phyloP scores from a whole-genome alignment of 2,113 vertebrate species.

The Neodon shergylaensis region DNA sequence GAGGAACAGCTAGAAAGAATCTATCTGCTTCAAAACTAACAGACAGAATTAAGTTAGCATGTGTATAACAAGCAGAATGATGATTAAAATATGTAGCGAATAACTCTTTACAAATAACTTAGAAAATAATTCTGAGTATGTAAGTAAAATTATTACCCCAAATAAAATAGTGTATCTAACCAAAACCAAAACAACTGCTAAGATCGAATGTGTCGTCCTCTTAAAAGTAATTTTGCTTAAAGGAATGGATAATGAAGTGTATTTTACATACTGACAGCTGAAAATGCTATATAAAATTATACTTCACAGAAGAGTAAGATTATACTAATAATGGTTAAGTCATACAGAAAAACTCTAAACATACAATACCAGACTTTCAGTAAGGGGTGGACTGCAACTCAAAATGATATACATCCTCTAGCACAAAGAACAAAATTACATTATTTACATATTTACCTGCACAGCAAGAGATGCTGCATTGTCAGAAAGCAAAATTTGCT shows the following conservation, averaged over 20 bases:
- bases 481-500: slow-evolving; percentile 97
- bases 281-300: slow-evolving; percentile 48
- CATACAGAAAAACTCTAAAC: slow-evolving; percentile 35
- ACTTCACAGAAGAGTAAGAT: slow-evolving; percentile 29
- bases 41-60: slow-evolving; percentile 37
- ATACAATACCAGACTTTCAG: background rate
- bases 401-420: slow-evolving; percentile 49
- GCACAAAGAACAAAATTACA: slow-evolving; percentile 36
- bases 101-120: slow-evolving; percentile 57
- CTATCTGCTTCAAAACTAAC: slow-evolving; percentile 37
- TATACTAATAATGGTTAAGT: slow-evolving; percentile 34
- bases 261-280: slow-evolving; percentile 22
- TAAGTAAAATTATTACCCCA: slow-evolving; percentile 30
- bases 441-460: slow-evolving; percentile 90
- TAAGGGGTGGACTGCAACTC: background rate
- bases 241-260: slow-evolving; percentile 37
- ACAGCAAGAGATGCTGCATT: slow-evolving; percentile 97
- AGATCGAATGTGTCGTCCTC: background rate
- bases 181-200: slow-evolving; percentile 38
- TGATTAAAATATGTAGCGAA: slow-evolving; percentile 32
- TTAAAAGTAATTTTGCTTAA: slow-evolving; percentile 22
- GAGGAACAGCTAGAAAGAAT: background rate
- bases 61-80: slow-evolving; percentile 26
- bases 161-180: slow-evolving; percentile 51
- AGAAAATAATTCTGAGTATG: slow-evolving; percentile 51